These are phyloP conservation scores for Dryobates pubescens DNA, from an alignment of 2,797 vertebrate genomes.

Conservation along the genomic window DNA sequence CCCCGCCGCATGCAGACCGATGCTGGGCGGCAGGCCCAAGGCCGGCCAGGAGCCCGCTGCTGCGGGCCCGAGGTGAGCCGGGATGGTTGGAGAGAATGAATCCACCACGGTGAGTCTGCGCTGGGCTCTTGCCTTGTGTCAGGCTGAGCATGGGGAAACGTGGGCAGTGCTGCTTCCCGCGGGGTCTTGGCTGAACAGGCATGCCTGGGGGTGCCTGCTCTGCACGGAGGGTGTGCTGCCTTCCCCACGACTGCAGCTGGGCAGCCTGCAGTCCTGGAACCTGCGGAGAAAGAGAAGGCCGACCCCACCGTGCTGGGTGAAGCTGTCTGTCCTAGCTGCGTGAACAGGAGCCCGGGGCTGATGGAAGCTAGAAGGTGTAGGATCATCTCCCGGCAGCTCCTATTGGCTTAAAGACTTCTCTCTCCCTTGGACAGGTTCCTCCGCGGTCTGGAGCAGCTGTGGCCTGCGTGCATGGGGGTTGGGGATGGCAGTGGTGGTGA, in stretches of 20 bases:
- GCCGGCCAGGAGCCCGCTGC: too few relatives aligned
- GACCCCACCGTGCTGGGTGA: too few relatives aligned
- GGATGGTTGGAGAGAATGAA: too few relatives aligned
- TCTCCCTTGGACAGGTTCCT: not conserved
- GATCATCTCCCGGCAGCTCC: too few relatives aligned
- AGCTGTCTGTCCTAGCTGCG: too few relatives aligned
- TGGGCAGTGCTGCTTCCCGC: not conserved
- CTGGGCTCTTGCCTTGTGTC: not conserved
- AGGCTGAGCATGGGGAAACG: not conserved
- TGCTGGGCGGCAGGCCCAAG: too few relatives aligned
- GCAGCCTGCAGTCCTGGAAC: too few relatives aligned
- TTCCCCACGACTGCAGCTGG: not conserved
- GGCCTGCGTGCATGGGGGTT: not conserved
- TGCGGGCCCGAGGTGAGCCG: too few relatives aligned
- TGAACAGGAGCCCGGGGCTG: too few relatives aligned
- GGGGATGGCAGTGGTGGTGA: not conserved
- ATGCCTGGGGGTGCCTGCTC: not conserved
- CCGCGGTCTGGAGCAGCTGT: not conserved
- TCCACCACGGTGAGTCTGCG: rapidly evolving
- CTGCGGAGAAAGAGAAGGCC: too few relatives aligned
- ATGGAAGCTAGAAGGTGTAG: too few relatives aligned
- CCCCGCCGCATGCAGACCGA: too few relatives aligned
- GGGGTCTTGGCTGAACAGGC: not conserved
- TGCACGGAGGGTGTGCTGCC: not conserved
- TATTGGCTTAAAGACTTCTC: not conserved